Conservation (phyloP, 2,113 vertebrate species). For the Limnothrissa miodon region DNA sequence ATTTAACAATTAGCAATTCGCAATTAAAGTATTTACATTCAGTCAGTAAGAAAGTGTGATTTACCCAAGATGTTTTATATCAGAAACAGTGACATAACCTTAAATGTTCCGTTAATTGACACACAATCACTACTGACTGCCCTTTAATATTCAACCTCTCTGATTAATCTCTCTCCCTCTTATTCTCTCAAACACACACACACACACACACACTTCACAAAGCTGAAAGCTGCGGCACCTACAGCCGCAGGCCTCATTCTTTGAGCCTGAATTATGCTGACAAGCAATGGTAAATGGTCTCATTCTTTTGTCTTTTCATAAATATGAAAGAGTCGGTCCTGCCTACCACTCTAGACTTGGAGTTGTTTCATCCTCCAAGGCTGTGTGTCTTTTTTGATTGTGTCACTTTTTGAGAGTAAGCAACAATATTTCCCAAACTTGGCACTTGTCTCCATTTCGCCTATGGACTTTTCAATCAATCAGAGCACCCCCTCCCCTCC, state of each 20-base stretch:
- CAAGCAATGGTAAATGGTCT: conserved; percentile 39
- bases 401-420: conserved; percentile 31
- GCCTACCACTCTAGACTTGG: conserved; percentile 33
- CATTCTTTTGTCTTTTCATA: conserved; percentile 29
- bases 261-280: conserved; percentile 41
- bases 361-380: conserved; percentile 36
- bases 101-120: not conserved
- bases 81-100: not conserved
- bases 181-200: not conserved
- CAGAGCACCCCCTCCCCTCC: conserved; percentile 44
- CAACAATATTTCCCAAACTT: conserved; percentile 37
- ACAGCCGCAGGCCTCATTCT: conserved; percentile 26
- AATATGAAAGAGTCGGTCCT: conserved; percentile 30
- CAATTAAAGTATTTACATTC: not conserved
- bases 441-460: conserved; percentile 43
- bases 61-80: not conserved
- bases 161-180: conserved; percentile 22
- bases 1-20: not conserved
- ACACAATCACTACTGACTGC: not conserved
- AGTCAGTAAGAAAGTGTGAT: not conserved
- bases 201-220: not conserved
- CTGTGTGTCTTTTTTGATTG: conserved; percentile 37
- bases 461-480: conserved; percentile 53
- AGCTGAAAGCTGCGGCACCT: not conserved
- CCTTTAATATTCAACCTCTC: not conserved